Conservation (phyloP, 1,140 invertebrate species). For the Drosophila baimaii region DNA sequence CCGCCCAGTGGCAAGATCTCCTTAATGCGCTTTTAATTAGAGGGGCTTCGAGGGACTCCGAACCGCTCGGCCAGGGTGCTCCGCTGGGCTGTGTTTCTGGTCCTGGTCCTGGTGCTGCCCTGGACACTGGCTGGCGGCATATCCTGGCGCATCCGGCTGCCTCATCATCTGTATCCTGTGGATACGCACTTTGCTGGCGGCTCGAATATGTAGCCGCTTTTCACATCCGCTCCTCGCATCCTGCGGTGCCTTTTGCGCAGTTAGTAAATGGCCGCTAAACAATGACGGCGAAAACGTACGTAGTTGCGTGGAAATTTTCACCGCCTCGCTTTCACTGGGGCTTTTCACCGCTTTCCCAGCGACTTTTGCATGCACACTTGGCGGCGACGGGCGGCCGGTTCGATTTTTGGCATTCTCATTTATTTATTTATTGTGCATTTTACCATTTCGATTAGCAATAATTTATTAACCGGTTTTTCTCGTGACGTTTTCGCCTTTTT, state of each 20-base stretch:
- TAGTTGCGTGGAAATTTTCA: constrained; percentile 66
- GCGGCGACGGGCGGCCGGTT: constrained; percentile 6
- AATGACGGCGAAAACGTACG: constrained; percentile 47
- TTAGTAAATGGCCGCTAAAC: constrained; percentile 71
- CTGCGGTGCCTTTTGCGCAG: constrained; percentile 69
- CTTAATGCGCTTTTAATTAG: constrained; percentile 49
- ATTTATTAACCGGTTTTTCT: constrained; percentile 84
- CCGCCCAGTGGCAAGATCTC: constrained; percentile 45
- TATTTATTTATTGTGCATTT: constrained; percentile 68
- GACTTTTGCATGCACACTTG: constrained; percentile 28
- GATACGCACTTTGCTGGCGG: constrained; percentile 7
- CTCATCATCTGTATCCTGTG: constrained; percentile 31
- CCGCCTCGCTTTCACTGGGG: constrained; percentile 55
- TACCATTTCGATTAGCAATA: constrained; percentile 78
- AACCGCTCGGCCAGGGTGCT: constrained; percentile 34
- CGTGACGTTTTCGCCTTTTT: constrained; percentile 82
- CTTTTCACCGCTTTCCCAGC: constrained; percentile 47
- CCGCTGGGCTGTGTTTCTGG: constrained; percentile 26
- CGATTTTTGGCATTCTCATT: constrained; percentile 49
- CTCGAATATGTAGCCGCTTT: constrained; percentile 32
- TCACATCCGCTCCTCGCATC: constrained; percentile 41
- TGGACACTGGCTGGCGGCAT: neutral
- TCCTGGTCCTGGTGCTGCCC: neutral
- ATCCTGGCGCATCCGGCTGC: constrained; percentile 4
- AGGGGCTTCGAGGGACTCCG: constrained; percentile 14